These are phyloP conservation scores for Catamblyrhynchus diadema DNA, from an alignment of 2,797 vertebrate genomes.

Conservation along the genomic window DNA sequence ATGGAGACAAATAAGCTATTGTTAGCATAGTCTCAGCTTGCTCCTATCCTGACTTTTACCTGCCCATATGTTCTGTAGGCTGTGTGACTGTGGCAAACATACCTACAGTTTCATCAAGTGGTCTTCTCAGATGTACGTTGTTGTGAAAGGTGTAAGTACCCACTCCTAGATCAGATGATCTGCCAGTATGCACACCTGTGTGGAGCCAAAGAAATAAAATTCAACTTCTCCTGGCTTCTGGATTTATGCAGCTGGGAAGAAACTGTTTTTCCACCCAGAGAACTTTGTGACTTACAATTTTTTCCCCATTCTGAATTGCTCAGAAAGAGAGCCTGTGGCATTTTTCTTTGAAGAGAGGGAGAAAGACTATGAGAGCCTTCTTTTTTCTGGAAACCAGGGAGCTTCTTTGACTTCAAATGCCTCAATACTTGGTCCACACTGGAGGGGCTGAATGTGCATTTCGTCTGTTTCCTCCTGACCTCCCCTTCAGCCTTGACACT, in stretches of 20 bases:
- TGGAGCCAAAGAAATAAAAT: not conserved
- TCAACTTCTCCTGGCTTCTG: not conserved
- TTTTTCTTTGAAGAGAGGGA: not conserved
- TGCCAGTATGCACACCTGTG: not conserved
- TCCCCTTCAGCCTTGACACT: not conserved
- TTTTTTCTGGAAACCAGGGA: not conserved
- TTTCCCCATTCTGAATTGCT: not conserved
- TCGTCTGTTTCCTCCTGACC: not conserved
- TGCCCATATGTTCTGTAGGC: not conserved
- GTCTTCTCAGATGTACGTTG: not conserved
- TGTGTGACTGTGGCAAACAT: not conserved
- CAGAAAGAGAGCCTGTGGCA: not conserved
- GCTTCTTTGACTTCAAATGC: not conserved
- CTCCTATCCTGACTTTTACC: not conserved
- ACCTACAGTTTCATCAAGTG: not conserved
- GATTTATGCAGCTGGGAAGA: not conserved
- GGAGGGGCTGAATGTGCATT: not conserved
- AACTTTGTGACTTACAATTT: not conserved
- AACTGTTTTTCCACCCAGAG: not conserved
- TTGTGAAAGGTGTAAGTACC: not conserved
- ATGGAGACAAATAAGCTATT: slow-evolving; percentile 36
- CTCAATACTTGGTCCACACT: not conserved
- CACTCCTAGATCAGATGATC: not conserved
- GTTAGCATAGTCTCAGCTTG: slow-evolving; percentile 1
- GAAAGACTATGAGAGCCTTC: not conserved